Base-by-base conservation (phyloP, 2,888 invertebrate species). In the Callimorpha dominula region DNA sequence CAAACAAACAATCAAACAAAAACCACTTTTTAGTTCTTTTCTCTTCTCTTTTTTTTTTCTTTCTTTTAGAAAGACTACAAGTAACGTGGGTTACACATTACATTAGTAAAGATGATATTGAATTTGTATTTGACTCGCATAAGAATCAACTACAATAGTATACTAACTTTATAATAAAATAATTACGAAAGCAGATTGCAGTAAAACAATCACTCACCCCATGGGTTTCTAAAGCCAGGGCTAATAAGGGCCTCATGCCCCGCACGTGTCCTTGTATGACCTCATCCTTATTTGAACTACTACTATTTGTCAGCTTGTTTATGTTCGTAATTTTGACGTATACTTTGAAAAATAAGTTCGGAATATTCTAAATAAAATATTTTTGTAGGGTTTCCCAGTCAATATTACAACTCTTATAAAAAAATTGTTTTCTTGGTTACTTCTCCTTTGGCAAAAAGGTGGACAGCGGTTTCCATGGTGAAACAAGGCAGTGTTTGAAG, bases 251-350 rank as follows among this genome's bases (percentile, higher is more conserved):
- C 76, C 81, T 74, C 78, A 81, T 80, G 86, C 50, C 73, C 57
- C 84, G 63, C 87, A 87, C 89, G 88, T 85, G 88, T 65, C 85
- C 71, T 70, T 75, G 77, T 85, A 86, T 85, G 85, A 68, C 86
- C 72, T 72, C 78, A 77, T 80, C 84, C 69, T 73, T 73, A 12
- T 65, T 80, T 54, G 78, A 77, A 83, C 84, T 81, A 84, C 74
- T 66, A 82, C 77, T 74, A 67, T 76, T 66, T 80, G 77, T 81
- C 81, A 83, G 81, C 75, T 78, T 85, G 79, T 80, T 81, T 78
- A 60, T 69, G 40, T 68, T 73, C 15, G 67, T 43, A 46, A 77
- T 78, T 65, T 79, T 84, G 69, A 50, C 2, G 12, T 50, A 50
- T 1, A 46, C 46, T 9, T 46, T n/a, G n/a, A n/a, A n/a, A n/a